phyloP scores from a whole-genome alignment of 2,797 vertebrate genomes.

The Microctenopoma steveboyesi region DNA sequence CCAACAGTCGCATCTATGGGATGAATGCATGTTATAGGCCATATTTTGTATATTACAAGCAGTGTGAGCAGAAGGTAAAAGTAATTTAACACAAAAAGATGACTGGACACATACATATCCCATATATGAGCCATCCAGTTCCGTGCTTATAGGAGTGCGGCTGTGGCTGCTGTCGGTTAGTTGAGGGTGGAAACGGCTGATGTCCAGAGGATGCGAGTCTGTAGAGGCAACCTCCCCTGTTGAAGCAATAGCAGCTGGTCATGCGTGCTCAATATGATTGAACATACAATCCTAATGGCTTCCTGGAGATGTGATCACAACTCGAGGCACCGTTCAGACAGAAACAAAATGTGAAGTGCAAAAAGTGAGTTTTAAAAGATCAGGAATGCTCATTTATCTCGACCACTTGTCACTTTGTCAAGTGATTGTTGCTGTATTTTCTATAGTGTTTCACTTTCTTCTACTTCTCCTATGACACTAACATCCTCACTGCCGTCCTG shows the following conservation, averaged over 20 bases:
- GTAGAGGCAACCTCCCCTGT: constrained; percentile 84
- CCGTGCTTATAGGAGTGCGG: constrained; percentile 89
- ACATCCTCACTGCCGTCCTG: neutral
- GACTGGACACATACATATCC: constrained; percentile 89
- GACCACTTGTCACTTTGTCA: neutral
- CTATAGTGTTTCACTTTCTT: neutral
- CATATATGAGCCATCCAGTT: constrained; percentile 90
- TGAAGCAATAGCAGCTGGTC: constrained; percentile 23
- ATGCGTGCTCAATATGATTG: neutral
- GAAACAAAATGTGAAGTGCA: constrained; percentile 22
- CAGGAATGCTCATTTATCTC: constrained; percentile 36
- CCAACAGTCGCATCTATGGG: constrained; percentile 89
- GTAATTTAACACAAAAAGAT: no score
- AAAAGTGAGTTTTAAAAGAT: constrained; percentile 3
- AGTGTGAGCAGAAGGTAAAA: neutral
- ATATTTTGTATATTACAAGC: neutral
- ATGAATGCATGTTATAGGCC: neutral
- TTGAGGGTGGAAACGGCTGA: constrained; percentile 88
- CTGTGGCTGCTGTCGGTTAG: constrained; percentile 88
- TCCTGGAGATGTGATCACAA: constrained; percentile 20
- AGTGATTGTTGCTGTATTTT: neutral
- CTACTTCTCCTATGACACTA: neutral
- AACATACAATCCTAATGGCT: neutral
- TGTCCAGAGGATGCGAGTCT: constrained; percentile 87
- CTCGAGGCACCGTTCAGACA: constrained; percentile 44